phyloP scores from a whole-genome alignment of 2,888 invertebrate genomes.

The Tipula unca region DNA sequence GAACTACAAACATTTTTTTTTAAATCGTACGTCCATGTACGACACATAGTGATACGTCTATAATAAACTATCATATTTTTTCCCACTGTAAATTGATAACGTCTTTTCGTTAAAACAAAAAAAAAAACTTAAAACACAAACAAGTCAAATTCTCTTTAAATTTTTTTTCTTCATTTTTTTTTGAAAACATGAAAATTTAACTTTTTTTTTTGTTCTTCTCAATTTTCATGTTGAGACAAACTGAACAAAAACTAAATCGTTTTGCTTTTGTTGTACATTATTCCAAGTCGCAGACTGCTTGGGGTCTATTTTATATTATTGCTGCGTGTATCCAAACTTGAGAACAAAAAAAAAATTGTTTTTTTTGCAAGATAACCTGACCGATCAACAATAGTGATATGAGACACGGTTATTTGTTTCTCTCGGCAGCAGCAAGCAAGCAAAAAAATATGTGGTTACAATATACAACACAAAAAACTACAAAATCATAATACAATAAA shows the following conservation, averaged over 20 bases:
- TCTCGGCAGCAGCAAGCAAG: not conserved
- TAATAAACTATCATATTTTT: conserved; percentile 14
- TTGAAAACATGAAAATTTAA: not conserved
- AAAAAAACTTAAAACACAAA: not conserved
- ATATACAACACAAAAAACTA: not conserved
- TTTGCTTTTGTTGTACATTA: not conserved
- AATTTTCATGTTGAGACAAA: not conserved
- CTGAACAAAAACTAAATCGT: not conserved
- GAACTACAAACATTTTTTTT: not conserved
- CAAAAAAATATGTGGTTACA: not conserved
- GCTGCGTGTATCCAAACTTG: not conserved
- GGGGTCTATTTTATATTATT: not conserved
- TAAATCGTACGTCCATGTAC: not conserved
- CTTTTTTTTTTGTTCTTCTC: not conserved
- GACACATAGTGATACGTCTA: too few relatives aligned
- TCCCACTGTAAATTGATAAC: conserved; percentile 8
- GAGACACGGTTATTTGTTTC: not conserved
- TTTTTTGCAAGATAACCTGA: not conserved
- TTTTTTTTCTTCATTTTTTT: not conserved
- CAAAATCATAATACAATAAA: not conserved
- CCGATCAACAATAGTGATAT: not conserved
- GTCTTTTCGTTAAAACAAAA: not conserved
- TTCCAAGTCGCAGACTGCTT: not conserved
- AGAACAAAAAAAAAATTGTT: not conserved
- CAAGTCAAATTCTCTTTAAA: not conserved